Conservation (phyloP, 2,113 vertebrate genomes). For the Coptodon rendalli region DNA sequence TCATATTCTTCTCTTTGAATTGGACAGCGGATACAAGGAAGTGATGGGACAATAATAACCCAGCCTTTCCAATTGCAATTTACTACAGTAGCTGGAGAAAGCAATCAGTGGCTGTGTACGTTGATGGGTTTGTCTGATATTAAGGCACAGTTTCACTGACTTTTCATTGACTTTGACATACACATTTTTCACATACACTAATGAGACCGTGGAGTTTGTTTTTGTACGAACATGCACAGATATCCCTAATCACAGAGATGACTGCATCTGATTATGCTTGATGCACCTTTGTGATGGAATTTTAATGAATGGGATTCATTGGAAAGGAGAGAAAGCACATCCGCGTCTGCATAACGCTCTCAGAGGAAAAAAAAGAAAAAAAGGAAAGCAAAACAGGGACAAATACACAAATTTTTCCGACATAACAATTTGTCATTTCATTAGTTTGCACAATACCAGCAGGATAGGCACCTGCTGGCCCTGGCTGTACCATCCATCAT, state of each 20-base stretch:
- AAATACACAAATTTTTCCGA: neutral
- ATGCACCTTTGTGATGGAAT: neutral
- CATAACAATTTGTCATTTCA: constrained; percentile 51
- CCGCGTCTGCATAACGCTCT: neutral
- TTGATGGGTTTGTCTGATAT: neutral
- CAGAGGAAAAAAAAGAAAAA: neutral
- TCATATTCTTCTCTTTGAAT: neutral
- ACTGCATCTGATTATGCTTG: neutral
- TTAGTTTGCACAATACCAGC: constrained; percentile 35
- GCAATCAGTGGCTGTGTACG: neutral
- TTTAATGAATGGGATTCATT: neutral
- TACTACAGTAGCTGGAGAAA: neutral
- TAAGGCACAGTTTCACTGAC: neutral
- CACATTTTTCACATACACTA: neutral
- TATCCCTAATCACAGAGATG: neutral
- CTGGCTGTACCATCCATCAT: constrained; percentile 40
- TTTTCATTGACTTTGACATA: neutral
- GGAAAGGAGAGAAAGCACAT: neutral
- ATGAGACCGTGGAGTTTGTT: neutral
- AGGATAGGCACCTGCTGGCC: constrained; percentile 5
- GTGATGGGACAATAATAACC: neutral
- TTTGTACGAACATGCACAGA: neutral
- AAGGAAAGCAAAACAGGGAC: neutral
- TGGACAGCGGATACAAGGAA: neutral
- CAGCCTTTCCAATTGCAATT: neutral